These are phyloP conservation scores for Phortica okadai DNA, from an alignment of 2,888 invertebrate genomes.

Conservation along the genomic window DNA sequence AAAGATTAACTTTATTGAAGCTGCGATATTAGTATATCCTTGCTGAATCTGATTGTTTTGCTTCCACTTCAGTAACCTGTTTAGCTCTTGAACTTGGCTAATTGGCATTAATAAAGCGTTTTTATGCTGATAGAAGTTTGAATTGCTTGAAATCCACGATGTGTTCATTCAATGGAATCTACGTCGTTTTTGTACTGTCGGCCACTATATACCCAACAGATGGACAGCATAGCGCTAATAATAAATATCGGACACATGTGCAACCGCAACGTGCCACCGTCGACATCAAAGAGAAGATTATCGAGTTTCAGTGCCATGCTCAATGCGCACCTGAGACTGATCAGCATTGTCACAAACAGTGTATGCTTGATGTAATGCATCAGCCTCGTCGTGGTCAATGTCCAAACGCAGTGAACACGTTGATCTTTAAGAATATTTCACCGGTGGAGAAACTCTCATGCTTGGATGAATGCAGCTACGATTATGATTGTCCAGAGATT, in stretches of 20 bases:
- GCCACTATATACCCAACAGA: neutral
- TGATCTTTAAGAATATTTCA: constrained; percentile 51
- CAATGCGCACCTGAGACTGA: constrained; percentile 58
- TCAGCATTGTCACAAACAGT: constrained; percentile 63
- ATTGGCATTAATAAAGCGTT: neutral
- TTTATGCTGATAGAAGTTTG: neutral
- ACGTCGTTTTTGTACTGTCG: neutral
- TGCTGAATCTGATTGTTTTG: neutral
- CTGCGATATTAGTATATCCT: neutral
- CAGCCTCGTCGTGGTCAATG: constrained; percentile 70
- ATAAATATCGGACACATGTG: constrained; percentile 34
- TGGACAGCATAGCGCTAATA: neutral
- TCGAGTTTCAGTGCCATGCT: constrained; percentile 73
- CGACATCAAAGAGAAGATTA: constrained; percentile 73
- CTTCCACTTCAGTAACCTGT: neutral
- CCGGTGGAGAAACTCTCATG: constrained; percentile 63
- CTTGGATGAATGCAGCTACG: constrained; percentile 75
- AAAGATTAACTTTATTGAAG: neutral
- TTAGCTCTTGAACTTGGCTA: neutral
- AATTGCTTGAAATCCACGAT: neutral
- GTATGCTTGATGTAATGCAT: constrained; percentile 66
- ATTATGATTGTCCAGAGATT: constrained; percentile 83
- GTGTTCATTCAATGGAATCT: neutral
- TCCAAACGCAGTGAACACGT: constrained; percentile 55
- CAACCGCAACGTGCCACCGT: constrained; percentile 55